Conservation (phyloP, 92 coral and sea anemone species). For the Hydrozoanthus gracilis region DNA sequence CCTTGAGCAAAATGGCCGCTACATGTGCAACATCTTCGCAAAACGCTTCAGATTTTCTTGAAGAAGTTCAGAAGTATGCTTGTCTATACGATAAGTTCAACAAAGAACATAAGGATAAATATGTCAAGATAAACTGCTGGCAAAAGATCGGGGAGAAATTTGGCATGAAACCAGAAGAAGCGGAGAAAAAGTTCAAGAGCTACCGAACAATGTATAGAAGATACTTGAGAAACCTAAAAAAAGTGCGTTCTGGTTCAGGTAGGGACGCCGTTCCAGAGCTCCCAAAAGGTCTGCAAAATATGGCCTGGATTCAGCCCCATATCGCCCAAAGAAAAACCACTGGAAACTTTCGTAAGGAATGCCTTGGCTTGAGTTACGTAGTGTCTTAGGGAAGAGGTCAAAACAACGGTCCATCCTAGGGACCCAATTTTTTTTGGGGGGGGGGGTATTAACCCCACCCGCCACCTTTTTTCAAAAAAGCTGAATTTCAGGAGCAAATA, state of each 20-base stretch:
- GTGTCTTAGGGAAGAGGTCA: no score
- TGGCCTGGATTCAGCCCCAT: not conserved
- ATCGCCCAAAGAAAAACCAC: not conserved
- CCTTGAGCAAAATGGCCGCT: no score
- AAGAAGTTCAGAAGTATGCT: not conserved
- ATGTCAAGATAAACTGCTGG: slow-evolving; percentile 22
- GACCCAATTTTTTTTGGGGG: no score
- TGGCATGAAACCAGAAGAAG: slow-evolving; percentile 14
- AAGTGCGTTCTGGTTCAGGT: slow-evolving; percentile 1
- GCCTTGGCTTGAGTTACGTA: no score
- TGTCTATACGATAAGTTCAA: not conserved
- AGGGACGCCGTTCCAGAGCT: not conserved
- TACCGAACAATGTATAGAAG: slow-evolving; percentile 1
- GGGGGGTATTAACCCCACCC: no score
- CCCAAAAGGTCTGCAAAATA: not conserved
- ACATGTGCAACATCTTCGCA: not conserved
- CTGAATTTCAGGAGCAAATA: no score
- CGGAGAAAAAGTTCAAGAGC: slow-evolving; percentile 29
- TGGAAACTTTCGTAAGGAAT: not conserved
- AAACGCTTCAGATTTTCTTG: not conserved
- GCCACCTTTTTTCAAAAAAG: no score
- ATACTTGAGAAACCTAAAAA: slow-evolving; percentile 8
- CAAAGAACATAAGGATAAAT: not conserved
- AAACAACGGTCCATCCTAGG: no score
- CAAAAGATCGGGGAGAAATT: slow-evolving; percentile 19